phyloP scores from a whole-genome alignment of 2,888 invertebrate genomes.

The Ophion obscuratus region DNA sequence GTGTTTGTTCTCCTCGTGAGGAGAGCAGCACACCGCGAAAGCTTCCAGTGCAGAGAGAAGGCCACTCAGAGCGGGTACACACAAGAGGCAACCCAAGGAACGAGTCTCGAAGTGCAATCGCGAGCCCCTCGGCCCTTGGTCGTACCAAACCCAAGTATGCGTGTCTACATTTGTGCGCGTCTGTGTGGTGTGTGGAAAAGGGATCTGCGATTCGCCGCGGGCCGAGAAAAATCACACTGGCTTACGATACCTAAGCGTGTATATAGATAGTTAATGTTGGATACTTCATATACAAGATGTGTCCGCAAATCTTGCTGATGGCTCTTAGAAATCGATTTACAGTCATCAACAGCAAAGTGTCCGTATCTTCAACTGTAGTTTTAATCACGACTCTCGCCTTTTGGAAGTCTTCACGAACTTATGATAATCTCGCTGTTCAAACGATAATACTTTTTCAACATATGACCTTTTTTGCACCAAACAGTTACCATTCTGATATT shows the following conservation, averaged over 20 bases:
- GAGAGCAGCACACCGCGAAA: slow-evolving; percentile 29
- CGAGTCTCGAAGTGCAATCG: slow-evolving; percentile 57
- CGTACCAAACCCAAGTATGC: slow-evolving; percentile 34
- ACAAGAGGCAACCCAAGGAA: slow-evolving; percentile 33
- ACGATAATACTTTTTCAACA: too few species aligned
- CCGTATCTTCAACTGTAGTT: slow-evolving; percentile 36
- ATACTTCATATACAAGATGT: slow-evolving; percentile 30
- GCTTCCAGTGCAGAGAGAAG: slow-evolving; percentile 49
- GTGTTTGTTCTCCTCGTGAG: slow-evolving; percentile 51
- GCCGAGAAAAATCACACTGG: slow-evolving; percentile 20
- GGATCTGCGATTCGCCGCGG: slow-evolving; percentile 46
- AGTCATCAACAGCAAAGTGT: slow-evolving; percentile 36
- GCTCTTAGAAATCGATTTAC: slow-evolving; percentile 57
- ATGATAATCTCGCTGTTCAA: too few species aligned
- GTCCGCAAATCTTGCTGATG: slow-evolving; percentile 48
- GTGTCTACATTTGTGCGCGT: not conserved
- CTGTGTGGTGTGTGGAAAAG: slow-evolving; percentile 32
- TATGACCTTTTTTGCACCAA: too few species aligned
- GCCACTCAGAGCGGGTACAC: slow-evolving; percentile 50
- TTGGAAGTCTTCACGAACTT: not conserved
- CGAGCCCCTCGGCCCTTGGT: slow-evolving; percentile 56
- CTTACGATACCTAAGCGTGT: too few species aligned
- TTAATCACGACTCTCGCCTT: slow-evolving; percentile 24
- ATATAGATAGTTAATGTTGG: slow-evolving; percentile 11
- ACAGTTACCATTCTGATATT: too few species aligned